Evolutionary conservation across 2,113 vertebrate genomes (phyloP), one percentile per base, ranked within the genome.

Genomic region (Nannospalax galili): DNA sequence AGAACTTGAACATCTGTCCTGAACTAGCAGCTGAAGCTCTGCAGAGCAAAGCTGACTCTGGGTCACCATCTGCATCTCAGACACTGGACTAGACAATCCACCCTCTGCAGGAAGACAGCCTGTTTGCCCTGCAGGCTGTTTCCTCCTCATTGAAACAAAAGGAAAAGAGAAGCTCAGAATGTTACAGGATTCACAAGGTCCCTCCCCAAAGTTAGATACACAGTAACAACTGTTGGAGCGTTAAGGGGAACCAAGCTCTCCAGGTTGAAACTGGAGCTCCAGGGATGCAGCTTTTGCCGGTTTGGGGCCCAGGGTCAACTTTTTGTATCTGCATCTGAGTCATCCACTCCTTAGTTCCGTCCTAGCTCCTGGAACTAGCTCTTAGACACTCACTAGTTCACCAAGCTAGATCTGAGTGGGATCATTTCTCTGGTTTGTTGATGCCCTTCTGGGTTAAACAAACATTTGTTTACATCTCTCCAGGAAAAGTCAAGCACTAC

Each of bases 41-140:
- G 3, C 40, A 45, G 30, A 40, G 32, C 28, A 24, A 30, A 30
- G 45, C 0, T 5, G 40, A 48, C 6, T 15, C 15, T 5, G 0
- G 0, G 22, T 32, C 12, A n/a, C n/a, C n/a, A 12, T 3, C 30
- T 48, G 28, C 26, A 32, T 15, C 14, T 16, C 16, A 14, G 8
- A 7, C 28, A 82, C 45, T 28, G 48, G 48, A 52, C 65, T 1
- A 89, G 37, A 45, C 58, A 52, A 52, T 32, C 60, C 73, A 62
- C n/a, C 20, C 28, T 20, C 88, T 5, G 2, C 75, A 45, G 5
- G 5, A 77, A 48, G 74, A 45, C 42, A 10, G 42, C 10, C 40
- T 30, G 11, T 24, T 74, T 3, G 15, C 30, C 0, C 7, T 20
- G 45, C 42, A 6, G 28, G 42, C 24, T 42, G 42, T 78, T 52